These are phyloP conservation scores for Riptortus pedestris DNA, from an alignment of 1,140 invertebrate species.

Conservation along the genomic window DNA sequence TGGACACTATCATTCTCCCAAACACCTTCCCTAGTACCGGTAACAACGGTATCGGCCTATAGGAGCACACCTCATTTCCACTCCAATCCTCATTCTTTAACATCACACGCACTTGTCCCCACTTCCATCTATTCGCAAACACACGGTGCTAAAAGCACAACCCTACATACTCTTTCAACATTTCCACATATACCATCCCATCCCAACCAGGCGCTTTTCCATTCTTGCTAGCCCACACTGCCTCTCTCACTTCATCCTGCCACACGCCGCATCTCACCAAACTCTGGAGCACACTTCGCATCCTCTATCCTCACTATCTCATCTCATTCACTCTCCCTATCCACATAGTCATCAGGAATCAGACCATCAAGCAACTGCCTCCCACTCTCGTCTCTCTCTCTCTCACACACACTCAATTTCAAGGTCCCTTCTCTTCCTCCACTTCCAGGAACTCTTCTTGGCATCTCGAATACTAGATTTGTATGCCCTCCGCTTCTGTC, in stretches of 20 bases:
- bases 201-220: not conserved
- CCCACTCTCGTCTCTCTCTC: not conserved
- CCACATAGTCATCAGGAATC: not conserved
- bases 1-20: not conserved
- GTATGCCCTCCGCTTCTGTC: not conserved
- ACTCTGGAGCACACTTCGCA: not conserved
- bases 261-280: not conserved
- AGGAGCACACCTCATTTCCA: not conserved
- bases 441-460: too few relatives aligned
- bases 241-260: not conserved
- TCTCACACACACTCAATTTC: not conserved
- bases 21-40: not conserved
- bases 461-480: too few relatives aligned
- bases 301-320: not conserved
- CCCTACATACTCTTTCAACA: not conserved
- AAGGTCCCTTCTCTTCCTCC: not conserved
- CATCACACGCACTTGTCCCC: not conserved
- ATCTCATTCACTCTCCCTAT: not conserved
- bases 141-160: not conserved
- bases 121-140: not conserved
- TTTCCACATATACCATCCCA: not conserved
- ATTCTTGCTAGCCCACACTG: not conserved
- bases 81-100: not conserved
- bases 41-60: not conserved
- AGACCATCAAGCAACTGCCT: not conserved